Percentiles rank a stretch among this genome's conserved stretches.
phyloP scores from a whole-genome alignment of 2,113 vertebrate genomes.

The Nematolebias whitei region DNA sequence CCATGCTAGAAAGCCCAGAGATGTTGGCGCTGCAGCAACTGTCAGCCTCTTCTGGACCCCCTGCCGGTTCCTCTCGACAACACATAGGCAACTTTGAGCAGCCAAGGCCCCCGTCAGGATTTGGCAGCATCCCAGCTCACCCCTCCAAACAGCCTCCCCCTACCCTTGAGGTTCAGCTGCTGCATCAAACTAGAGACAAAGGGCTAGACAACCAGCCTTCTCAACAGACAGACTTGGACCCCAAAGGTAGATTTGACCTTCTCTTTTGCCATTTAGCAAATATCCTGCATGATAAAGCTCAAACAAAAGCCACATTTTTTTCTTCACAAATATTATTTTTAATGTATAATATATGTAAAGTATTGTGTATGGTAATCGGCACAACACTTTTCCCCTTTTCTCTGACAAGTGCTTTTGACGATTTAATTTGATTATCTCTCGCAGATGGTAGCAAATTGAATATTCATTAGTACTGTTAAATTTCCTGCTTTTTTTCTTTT shows the following conservation, averaged over 20 bases:
- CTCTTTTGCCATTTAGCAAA: conserved; percentile 22
- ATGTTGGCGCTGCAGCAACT: conserved; percentile 99
- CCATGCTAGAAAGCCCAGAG: conserved; percentile 98
- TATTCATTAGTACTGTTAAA: conserved; percentile 53
- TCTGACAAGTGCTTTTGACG: conserved; percentile 11
- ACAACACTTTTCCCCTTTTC: background rate
- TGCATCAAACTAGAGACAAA: conserved; percentile 69
- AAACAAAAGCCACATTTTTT: background rate
- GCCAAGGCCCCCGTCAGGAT: conserved; percentile 70
- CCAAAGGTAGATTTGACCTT: conserved; percentile 72
- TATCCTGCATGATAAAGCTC: conserved; percentile 26
- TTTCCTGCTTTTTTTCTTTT: conserved; percentile 4
- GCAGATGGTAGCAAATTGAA: conserved; percentile 49
- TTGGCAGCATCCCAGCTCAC: conserved; percentile 70
- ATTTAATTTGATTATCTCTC: conserved; percentile 48
- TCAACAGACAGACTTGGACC: conserved; percentile 51
- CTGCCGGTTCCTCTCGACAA: conserved; percentile 79
- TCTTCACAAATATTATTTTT: background rate
- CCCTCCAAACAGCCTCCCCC: conserved; percentile 63
- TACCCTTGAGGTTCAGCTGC: conserved; percentile 74
- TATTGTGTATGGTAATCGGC: conserved; percentile 7
- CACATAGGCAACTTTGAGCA: conserved; percentile 79
- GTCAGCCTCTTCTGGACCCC: conserved; percentile 88
- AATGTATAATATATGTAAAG: background rate
- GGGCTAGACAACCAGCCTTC: conserved; percentile 62